A percentile compares a stretch with the other conserved stretches of the same genome.
phyloP scores from a whole-genome alignment of 2,797 vertebrate species.

The Acrocephalus scirpaceus region DNA sequence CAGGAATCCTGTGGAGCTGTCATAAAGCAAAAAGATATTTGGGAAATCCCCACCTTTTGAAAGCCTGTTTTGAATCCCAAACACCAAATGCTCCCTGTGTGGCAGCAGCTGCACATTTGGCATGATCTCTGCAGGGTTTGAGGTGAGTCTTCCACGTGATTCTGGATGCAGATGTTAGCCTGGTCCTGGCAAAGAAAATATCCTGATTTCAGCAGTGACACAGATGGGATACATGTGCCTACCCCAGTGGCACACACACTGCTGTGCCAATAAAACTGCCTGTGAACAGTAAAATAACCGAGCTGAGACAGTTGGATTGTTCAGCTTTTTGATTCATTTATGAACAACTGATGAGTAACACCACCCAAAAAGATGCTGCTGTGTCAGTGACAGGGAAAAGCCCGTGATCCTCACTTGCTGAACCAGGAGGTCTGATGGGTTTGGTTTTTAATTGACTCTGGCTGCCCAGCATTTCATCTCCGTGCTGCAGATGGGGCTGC shows the following conservation, averaged over 20 bases:
- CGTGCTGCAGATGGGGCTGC: background rate
- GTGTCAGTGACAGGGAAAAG: background rate
- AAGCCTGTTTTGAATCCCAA: background rate
- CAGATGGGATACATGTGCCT: background rate
- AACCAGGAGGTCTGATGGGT: background rate
- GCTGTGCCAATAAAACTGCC: background rate
- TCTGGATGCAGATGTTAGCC: background rate
- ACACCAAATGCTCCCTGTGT: background rate
- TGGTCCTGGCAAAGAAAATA: background rate
- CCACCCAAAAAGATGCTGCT: background rate
- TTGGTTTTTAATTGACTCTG: background rate
- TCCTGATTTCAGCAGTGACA: background rate
- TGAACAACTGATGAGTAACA: background rate
- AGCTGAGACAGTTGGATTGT: background rate
- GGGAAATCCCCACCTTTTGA: background rate
- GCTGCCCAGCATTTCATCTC: background rate
- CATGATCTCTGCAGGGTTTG: background rate
- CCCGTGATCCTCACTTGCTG: background rate
- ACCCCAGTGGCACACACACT: background rate
- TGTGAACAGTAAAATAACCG: background rate
- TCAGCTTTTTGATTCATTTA: background rate
- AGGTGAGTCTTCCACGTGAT: background rate
- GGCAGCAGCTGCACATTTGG: fast-evolving
- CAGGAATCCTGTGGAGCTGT: background rate
- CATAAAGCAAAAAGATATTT: background rate